Evolutionary conservation across 2,797 vertebrate genomes (phyloP).

Genomic region (Crenichthys baileyi): DNA sequence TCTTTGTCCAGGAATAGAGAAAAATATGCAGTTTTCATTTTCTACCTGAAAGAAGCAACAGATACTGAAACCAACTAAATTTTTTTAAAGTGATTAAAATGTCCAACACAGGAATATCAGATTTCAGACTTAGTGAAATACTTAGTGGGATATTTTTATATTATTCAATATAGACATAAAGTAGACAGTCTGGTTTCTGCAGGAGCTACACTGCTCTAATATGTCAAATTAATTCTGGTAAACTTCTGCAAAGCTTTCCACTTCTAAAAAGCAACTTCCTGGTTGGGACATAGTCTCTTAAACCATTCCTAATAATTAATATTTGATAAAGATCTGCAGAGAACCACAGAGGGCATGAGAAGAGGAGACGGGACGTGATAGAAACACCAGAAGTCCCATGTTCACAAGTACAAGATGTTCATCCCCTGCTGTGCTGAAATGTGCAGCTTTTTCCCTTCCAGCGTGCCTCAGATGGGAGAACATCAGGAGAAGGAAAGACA

Average conservation of each 20-base stretch:
- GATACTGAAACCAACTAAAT: neutral
- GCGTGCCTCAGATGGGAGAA: constrained; percentile 10
- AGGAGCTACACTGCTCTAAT: neutral
- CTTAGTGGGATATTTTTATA: neutral
- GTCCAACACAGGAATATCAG: neutral
- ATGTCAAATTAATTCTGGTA: neutral
- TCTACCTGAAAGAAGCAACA: neutral
- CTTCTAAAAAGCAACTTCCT: neutral
- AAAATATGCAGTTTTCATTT: neutral
- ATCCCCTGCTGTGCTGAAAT: constrained; percentile 31
- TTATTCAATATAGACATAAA: neutral
- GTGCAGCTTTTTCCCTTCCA: constrained; percentile 43
- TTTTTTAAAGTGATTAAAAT: neutral
- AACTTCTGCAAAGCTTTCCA: neutral
- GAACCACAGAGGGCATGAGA: neutral
- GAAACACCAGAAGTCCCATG: constrained; percentile 45
- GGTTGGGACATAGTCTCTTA: constrained; percentile 3
- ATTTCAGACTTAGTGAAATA: neutral
- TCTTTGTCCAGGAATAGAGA: neutral
- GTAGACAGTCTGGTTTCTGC: neutral
- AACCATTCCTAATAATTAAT: constrained; percentile 27
- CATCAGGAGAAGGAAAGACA: constrained; percentile 32
- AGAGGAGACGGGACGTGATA: constrained; percentile 53
- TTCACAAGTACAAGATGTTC: constrained; percentile 62
- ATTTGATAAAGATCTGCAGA: constrained; percentile 37